Conservation (phyloP, 2,888 invertebrate species). For the Eristalis tenax region DNA sequence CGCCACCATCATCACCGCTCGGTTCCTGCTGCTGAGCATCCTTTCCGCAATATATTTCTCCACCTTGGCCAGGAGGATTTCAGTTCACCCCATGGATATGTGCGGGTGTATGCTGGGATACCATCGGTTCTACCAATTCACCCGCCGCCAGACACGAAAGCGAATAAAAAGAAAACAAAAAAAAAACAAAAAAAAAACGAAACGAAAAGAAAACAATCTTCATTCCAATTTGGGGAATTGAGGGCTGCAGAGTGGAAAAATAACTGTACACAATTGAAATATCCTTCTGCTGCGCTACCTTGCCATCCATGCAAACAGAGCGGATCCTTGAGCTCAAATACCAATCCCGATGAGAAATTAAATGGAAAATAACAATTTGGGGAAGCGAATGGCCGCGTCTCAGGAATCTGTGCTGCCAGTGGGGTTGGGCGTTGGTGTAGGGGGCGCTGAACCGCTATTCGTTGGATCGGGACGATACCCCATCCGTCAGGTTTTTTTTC, state of each 20-base stretch:
- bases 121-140: conserved; percentile 17
- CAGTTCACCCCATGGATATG: not conserved
- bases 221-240: conserved; percentile 58
- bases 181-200: conserved; percentile 7
- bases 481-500: not conserved
- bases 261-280: conserved; percentile 25
- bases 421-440: not conserved
- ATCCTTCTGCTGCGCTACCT: conserved; percentile 38
- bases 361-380: conserved; percentile 56
- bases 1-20: not conserved
- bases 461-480: not conserved
- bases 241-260: conserved; percentile 13
- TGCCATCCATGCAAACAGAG: conserved; percentile 33
- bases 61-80: not conserved
- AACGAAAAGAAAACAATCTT: conserved; percentile 33
- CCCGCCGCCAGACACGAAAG: conserved; percentile 13
- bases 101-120: not conserved
- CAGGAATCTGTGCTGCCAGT: no score
- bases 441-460: not conserved
- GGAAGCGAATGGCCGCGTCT: conserved; percentile 1
- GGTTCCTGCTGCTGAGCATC: not conserved
- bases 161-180: conserved; percentile 1
- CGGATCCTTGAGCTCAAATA: conserved; percentile 45
- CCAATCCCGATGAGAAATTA: conserved; percentile 57
- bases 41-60: conserved; percentile 3